These are phyloP conservation scores for Caranx ignobilis DNA, from an alignment of 2,113 vertebrate genomes.

Conservation along the genomic window DNA sequence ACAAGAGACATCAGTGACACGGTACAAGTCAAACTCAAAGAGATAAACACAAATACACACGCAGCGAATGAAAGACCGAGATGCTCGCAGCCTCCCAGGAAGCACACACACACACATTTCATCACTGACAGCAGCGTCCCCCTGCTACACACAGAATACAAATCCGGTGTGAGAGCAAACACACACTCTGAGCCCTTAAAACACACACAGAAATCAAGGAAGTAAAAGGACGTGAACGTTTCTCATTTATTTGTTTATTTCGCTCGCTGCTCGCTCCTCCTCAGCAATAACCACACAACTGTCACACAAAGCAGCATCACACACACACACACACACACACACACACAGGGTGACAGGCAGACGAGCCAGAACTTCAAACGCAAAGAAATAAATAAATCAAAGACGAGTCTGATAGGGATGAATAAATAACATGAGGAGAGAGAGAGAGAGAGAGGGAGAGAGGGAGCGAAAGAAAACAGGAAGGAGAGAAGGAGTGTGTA, in stretches of 20 bases:
- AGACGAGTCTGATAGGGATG: constrained; percentile 66
- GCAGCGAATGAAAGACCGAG: constrained; percentile 55
- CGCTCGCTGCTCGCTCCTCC: constrained; percentile 31
- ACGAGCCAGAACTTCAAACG: constrained; percentile 77
- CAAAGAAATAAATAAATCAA: constrained; percentile 77
- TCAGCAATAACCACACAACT: constrained; percentile 24
- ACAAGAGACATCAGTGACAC: constrained; percentile 46
- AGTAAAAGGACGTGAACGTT: constrained; percentile 46
- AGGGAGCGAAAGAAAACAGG: constrained; percentile 68
- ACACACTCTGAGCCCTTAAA: constrained; percentile 44
- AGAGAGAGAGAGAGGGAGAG: constrained; percentile 45
- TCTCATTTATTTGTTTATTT: constrained; percentile 62
- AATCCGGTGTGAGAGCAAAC: constrained; percentile 56
- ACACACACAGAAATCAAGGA: constrained; percentile 61
- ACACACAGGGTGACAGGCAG: constrained; percentile 63
- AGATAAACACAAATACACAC: constrained; percentile 65
- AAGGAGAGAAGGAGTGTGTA: constrained; percentile 50
- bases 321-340: constrained; percentile 36
- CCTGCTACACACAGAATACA: constrained; percentile 50
- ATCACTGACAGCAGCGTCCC: constrained; percentile 53
- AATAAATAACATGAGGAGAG: constrained; percentile 72
- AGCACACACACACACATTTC: constrained; percentile 50
- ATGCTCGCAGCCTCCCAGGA: constrained; percentile 65
- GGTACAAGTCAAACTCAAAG: constrained; percentile 67
- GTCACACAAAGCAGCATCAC: constrained; percentile 52